Evolutionary conservation across 2,888 invertebrate genomes (phyloP), one percentile per base, ranked within the genome.

Genomic region (Allacma fusca): DNA sequence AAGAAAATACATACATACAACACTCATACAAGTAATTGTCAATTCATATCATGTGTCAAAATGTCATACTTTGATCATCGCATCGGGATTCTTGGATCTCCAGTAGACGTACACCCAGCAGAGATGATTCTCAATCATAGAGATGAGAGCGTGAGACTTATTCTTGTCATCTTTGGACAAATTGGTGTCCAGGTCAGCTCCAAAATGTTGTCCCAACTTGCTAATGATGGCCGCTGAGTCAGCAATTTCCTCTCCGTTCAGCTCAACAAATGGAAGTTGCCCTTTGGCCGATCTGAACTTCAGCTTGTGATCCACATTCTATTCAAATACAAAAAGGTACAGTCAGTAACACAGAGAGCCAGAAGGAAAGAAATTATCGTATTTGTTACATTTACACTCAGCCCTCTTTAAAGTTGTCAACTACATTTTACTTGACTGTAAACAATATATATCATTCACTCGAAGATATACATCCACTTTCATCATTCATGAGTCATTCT

Each of bases 281-380:
- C 96, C 96, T 87, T 97, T 97, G 90, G 94, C 94, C 85, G 96
- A 96, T 85, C 94, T 93, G 90, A 93, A 94, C 87, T 95, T 94
- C 89, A 95, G 91, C 89, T 95, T 95, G 88, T 96, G 96, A 87
- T 96, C 95, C 83, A 96, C 94, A 89, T 96, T 96, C 96, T 96
- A 91, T 16, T 57, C 26, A 23, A 26, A 21, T 13, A 69, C 28
- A n/a, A 72, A 26, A 72, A 43, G 44, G n/a, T 7, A 34, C 34
- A 34, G 34, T 34, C 5, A 34, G 4, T 34, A 34, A 34, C 34
- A 34, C 9, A 9, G 34, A 34, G 34, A 2, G 23, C 12, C 4
- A 62, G 24, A 62, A 12, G 16, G 26, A 59, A 64, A 23, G 40
- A 40, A 40, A 50, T 50, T 16, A 50, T 50, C 9, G 2, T 50